Base-by-base conservation (phyloP, 2,888 invertebrate species). In the Sepiola atlantica region DNA sequence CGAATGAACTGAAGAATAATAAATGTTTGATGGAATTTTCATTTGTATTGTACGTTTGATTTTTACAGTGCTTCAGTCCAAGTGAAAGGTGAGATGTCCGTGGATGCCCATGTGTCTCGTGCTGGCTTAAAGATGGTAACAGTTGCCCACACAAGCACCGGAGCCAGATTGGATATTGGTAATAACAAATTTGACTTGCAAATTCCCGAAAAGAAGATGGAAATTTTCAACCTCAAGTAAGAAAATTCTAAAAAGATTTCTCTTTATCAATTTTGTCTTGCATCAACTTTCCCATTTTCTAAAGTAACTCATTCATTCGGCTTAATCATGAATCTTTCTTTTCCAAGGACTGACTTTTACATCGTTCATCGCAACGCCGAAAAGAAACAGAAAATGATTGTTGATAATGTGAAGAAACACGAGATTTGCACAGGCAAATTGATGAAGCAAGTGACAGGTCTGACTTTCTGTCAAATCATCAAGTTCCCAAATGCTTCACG, bases 51-150 rank as follows among this genome's bases (percentile, higher is more conserved):
- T 91, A 12, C n/a, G 20, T 32, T 93, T 55, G 94, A 55, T 94
- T 93, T 91, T 94, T 95, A 28, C 96, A 99, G 99, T 96, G 98
- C 98, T 94, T 98, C 99, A 20, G 98, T 99, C 1, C 98, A 98
- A 97, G 98, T 99, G 94, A 98, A 98, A 24, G 98, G 98, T 0
- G 98, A 98, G 0, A 99, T 99, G 98, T 98, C 98, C 91, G 98
- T 99, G 0, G 98, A 98, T 96, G 98, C 98, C 1, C 98, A 98
- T 94, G 98, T 98, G 94, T 98, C 98, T n/a, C 98, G 98, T 6
- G 98, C 98, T 21, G 99, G 99, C 20, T 98, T 99, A 32, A 98
- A 98, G 96, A 98, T 99, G 20, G 98, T 98, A 96, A 98, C 98
- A 95, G 98, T 98, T 94, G 97, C 99, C 57, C 99, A 99, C 97